These are phyloP conservation scores for Latrodectus elegans DNA, from an alignment of 2,888 invertebrate species.

Conservation along the genomic window DNA sequence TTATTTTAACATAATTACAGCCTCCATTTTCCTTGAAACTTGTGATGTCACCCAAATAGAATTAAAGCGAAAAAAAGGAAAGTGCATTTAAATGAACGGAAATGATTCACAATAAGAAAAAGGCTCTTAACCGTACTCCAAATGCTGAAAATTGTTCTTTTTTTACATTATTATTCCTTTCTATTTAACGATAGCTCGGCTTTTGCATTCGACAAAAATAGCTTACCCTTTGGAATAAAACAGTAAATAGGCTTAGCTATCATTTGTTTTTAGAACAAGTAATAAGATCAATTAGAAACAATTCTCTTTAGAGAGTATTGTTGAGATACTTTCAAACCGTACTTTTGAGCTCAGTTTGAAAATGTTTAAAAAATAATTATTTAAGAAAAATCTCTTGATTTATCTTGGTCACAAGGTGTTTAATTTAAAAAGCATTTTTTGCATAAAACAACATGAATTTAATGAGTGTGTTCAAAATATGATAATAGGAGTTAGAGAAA, in stretches of 20 bases:
- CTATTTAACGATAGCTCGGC: background rate
- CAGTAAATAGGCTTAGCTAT: slow-evolving; percentile 42
- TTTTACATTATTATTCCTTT: slow-evolving; percentile 13
- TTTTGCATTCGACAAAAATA: slow-evolving; percentile 49
- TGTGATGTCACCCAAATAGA: slow-evolving; percentile 37
- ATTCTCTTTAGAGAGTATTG: slow-evolving; percentile 1
- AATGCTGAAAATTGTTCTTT: slow-evolving; percentile 7
- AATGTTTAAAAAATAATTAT: background rate
- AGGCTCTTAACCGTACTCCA: slow-evolving; percentile 10
- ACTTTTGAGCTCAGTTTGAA: background rate
- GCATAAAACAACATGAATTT: no score
- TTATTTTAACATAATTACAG: slow-evolving; percentile 36
- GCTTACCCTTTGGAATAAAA: slow-evolving; percentile 29
- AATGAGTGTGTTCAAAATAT: no score
- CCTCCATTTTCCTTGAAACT: slow-evolving; percentile 9
- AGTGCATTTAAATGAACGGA: slow-evolving; percentile 26
- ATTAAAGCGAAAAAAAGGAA: slow-evolving; percentile 38
- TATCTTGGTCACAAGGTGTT: no score
- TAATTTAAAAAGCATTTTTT: no score
- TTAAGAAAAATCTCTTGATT: background rate
- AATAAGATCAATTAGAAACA: slow-evolving; percentile 31
- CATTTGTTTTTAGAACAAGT: slow-evolving; percentile 36
- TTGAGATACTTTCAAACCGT: background rate
- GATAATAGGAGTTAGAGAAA: no score
- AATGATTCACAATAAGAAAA: slow-evolving; percentile 16